Conservation (phyloP, 1,140 invertebrate species). For the Nylanderia fulva region DNA sequence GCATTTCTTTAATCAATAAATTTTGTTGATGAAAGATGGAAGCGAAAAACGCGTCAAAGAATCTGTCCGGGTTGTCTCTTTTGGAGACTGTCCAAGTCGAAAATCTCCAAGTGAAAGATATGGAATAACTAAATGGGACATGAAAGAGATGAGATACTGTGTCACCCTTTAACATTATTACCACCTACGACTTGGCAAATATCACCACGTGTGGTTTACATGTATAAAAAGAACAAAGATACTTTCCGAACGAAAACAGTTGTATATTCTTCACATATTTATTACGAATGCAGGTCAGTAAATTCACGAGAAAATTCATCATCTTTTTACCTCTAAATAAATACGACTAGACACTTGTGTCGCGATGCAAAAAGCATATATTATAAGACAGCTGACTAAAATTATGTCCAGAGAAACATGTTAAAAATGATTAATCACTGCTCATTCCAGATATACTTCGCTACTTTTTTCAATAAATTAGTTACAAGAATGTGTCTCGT, state of each 20-base stretch:
- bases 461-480: background rate
- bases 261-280: background rate
- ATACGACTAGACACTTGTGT: background rate
- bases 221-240: constrained; percentile 3
- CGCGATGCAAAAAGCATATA: background rate
- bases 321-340: background rate
- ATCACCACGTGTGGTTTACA: background rate
- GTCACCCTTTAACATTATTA: constrained; percentile 5
- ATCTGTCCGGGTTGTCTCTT: background rate
- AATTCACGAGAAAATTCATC: constrained; percentile 15
- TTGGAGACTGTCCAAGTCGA: background rate
- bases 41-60: background rate
- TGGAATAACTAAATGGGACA: constrained; percentile 6
- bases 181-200: constrained; percentile 24
- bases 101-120: constrained; percentile 8
- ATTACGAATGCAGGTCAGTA: background rate
- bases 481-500: background rate
- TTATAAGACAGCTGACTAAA: background rate
- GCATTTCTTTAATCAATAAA: background rate
- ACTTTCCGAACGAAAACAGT: background rate
- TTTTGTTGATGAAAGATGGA: background rate
- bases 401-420: background rate
- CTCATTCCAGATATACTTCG: background rate
- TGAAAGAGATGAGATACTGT: background rate
- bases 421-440: background rate